These are phyloP conservation scores for Tachyglossus aculeatus DNA, from an alignment of 2,797 vertebrate genomes.

Conservation along the genomic window DNA sequence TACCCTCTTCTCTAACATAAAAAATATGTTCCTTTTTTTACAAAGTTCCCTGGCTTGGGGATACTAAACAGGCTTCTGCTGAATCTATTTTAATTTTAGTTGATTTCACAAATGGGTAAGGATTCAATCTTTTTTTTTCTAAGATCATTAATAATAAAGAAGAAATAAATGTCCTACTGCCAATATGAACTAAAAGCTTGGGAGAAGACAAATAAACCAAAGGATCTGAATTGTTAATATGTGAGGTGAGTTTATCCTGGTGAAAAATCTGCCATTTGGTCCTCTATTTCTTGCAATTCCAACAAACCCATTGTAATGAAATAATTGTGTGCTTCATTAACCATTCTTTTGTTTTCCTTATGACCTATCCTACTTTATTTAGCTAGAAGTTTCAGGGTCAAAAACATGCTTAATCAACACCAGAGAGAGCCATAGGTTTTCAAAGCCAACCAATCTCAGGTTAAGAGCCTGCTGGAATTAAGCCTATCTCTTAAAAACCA, in stretches of 20 bases:
- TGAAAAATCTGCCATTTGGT: neutral
- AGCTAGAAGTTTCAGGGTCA: constrained; percentile 34
- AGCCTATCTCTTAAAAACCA: constrained; percentile 35
- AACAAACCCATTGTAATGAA: constrained; percentile 5
- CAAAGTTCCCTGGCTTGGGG: neutral
- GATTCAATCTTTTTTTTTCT: constrained; percentile 34
- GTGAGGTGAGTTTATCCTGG: neutral
- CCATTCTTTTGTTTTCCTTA: constrained; percentile 25
- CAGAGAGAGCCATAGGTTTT: constrained; percentile 34
- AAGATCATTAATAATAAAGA: constrained; percentile 17
- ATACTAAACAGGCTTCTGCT: constrained; percentile 1
- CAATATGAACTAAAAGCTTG: constrained; percentile 30
- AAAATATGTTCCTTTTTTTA: neutral
- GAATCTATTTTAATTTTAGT: constrained; percentile 21
- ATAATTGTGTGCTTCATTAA: neutral
- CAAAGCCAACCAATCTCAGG: neutral
- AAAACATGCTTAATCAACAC: no score
- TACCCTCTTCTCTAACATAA: neutral
- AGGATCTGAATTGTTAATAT: neutral
- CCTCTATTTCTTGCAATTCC: constrained; percentile 11
- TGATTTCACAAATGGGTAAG: neutral
- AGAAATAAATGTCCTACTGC: constrained; percentile 12
- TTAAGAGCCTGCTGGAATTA: constrained; percentile 24
- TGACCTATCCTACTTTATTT: neutral
- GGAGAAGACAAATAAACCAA: neutral